phyloP scores from a whole-genome alignment of 1,140 invertebrate species.

The Periplaneta americana region DNA sequence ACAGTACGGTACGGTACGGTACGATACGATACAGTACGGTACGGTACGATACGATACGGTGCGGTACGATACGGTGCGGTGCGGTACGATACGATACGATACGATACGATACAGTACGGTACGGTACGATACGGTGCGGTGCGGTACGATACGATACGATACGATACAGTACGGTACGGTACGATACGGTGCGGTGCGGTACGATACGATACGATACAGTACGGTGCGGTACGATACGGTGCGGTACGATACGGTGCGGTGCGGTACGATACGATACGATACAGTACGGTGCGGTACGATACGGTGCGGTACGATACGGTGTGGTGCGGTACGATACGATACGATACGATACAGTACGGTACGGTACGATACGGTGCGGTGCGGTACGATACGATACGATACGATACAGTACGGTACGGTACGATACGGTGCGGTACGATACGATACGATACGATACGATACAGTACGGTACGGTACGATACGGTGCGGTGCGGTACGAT shows the following conservation, averaged over 20 bases:
- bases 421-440: slow-evolving; percentile 15
- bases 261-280: neutral
- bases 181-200: slow-evolving; percentile 10
- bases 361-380: slow-evolving; percentile 5
- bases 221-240: slow-evolving; percentile 7
- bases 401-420: slow-evolving; percentile 12
- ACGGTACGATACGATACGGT: slow-evolving; percentile 3
- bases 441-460: slow-evolving; percentile 14
- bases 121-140: slow-evolving; percentile 12
- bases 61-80: neutral
- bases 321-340: neutral
- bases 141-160: slow-evolving; percentile 7
- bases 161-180: slow-evolving; percentile 14
- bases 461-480: slow-evolving; percentile 10
- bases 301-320: neutral
- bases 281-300: neutral
- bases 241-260: slow-evolving; percentile 3
- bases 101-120: slow-evolving; percentile 14
- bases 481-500: slow-evolving; percentile 7
- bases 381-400: neutral
- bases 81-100: slow-evolving; percentile 2
- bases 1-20: slow-evolving; percentile 2
- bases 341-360: slow-evolving; percentile 9
- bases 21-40: neutral
- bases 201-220: slow-evolving; percentile 9